phyloP scores from a whole-genome alignment of 2,113 vertebrate species.

The Osmerus eperlanus region DNA sequence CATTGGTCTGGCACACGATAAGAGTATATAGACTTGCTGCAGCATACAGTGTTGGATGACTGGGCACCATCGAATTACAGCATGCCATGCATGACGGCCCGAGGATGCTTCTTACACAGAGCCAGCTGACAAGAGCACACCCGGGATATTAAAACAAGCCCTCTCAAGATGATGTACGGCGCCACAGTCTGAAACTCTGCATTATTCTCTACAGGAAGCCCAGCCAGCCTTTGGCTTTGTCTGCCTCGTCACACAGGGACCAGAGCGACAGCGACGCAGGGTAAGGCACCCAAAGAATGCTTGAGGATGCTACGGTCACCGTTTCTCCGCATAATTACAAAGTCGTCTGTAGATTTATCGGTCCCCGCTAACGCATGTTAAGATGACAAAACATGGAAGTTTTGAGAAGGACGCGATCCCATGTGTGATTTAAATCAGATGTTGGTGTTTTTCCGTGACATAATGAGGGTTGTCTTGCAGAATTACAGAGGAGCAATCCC shows the following conservation, averaged over 20 bases:
- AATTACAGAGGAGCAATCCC: constrained; percentile 56
- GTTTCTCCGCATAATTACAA: constrained; percentile 61
- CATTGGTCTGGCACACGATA: constrained; percentile 53
- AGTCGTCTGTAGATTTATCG: constrained; percentile 56
- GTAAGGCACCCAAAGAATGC: constrained; percentile 60
- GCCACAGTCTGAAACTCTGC: constrained; percentile 43
- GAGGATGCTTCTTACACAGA: constrained; percentile 26
- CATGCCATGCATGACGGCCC: constrained; percentile 29
- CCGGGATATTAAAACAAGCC: constrained; percentile 39
- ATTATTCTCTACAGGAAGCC: constrained; percentile 47
- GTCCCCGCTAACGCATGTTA: constrained; percentile 53
- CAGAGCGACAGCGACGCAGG: constrained; percentile 34
- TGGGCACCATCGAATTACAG: background rate
- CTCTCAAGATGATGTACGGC: constrained; percentile 30
- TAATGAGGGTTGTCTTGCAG: constrained; percentile 59
- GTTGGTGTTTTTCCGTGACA: constrained; percentile 31
- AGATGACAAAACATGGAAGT: constrained; percentile 42
- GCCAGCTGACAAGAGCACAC: constrained; percentile 22
- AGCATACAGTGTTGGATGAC: constrained; percentile 29
- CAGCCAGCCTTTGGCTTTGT: constrained; percentile 36
- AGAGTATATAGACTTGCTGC: constrained; percentile 34
- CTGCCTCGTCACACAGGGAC: constrained; percentile 39
- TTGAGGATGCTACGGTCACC: constrained; percentile 36
- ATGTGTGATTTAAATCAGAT: constrained; percentile 53
- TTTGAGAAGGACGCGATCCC: constrained; percentile 39